phyloP scores from a whole-genome alignment of 2,113 vertebrate species.

The Hypanus sabinus region DNA sequence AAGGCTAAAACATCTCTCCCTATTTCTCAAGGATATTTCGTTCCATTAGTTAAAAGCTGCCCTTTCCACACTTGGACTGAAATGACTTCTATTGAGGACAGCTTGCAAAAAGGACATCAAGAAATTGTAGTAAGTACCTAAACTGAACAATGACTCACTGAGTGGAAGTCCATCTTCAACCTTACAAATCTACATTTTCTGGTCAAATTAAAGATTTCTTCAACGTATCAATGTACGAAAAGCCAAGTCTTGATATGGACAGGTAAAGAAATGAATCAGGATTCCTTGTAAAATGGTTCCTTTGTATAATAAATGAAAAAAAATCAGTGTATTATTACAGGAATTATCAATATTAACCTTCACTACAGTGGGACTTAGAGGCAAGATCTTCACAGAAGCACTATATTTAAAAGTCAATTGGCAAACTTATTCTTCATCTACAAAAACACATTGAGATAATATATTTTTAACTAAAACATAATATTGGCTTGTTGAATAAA shows the following conservation, averaged over 20 bases:
- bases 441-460: background rate
- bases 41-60: too few species aligned
- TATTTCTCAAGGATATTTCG: too few species aligned
- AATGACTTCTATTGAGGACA: too few species aligned
- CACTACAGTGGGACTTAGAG: too few species aligned
- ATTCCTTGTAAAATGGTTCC: background rate
- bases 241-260: background rate
- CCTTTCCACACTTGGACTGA: too few species aligned
- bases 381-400: background rate
- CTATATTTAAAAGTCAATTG: background rate
- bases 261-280: background rate
- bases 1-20: too few species aligned
- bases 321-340: background rate
- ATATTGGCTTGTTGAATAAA: background rate
- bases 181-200: background rate
- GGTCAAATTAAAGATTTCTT: background rate
- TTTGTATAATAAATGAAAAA: background rate
- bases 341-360: background rate
- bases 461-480: background rate
- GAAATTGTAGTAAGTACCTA: too few species aligned
- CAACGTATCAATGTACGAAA: background rate
- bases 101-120: too few species aligned
- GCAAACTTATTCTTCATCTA: background rate
- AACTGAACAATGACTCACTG: background rate
- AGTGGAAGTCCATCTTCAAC: background rate